Evolutionary conservation across 1,140 invertebrate species (phyloP).

Genomic region (Zaprionus taronus): DNA sequence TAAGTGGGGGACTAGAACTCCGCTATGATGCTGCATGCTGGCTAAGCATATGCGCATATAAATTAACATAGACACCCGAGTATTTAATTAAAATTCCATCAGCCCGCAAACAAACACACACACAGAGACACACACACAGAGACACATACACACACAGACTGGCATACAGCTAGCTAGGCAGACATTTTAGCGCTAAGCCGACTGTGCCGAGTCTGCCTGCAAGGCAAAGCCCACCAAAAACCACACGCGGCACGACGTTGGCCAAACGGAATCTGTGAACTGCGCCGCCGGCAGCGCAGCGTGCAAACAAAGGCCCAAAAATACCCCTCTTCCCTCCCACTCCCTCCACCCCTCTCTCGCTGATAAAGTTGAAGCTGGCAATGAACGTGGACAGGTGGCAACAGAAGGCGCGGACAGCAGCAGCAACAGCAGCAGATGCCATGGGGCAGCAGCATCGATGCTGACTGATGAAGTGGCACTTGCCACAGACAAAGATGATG

Average conservation of each 20-base stretch:
- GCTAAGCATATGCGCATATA: slow-evolving; percentile 83
- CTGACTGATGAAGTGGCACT: slow-evolving; percentile 81
- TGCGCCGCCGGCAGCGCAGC: slow-evolving; percentile 51
- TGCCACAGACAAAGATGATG: slow-evolving; percentile 38
- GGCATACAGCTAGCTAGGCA: slow-evolving; percentile 37
- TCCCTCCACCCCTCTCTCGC: neutral
- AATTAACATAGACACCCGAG: slow-evolving; percentile 82
- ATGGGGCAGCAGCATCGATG: slow-evolving; percentile 52
- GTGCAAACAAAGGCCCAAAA: slow-evolving; percentile 70
- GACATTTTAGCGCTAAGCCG: slow-evolving; percentile 72
- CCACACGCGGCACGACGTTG: slow-evolving; percentile 49
- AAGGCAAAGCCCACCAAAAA: slow-evolving; percentile 74
- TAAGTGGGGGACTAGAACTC: slow-evolving; percentile 9
- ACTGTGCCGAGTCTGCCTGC: slow-evolving; percentile 45
- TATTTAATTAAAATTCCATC: slow-evolving; percentile 84
- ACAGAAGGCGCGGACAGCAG: slow-evolving; percentile 60
- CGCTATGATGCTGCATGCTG: slow-evolving; percentile 15
- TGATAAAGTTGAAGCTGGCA: slow-evolving; percentile 32
- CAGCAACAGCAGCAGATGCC: slow-evolving; percentile 58
- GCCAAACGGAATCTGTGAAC: slow-evolving; percentile 61
- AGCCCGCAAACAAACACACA: slow-evolving; percentile 48
- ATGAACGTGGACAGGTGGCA: slow-evolving; percentile 50
- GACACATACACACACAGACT: slow-evolving; percentile 29
- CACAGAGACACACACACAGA: slow-evolving; percentile 7
- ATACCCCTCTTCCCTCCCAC: slow-evolving; percentile 4